These are phyloP conservation scores for Gopherus evgoodei DNA, from an alignment of 2,113 vertebrate genomes.

Conservation along the genomic window DNA sequence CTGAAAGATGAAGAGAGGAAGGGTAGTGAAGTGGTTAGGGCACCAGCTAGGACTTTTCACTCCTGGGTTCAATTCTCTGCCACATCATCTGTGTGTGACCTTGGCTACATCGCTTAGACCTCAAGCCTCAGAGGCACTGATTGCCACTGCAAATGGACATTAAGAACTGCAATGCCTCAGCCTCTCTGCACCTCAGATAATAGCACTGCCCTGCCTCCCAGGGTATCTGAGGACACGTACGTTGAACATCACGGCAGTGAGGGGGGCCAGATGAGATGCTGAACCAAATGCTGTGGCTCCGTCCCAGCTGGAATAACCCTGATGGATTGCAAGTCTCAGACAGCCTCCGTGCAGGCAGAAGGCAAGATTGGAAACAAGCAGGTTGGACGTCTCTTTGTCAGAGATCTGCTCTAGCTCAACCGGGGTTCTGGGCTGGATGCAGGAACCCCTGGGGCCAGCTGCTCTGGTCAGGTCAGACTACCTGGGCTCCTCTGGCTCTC, in stretches of 20 bases:
- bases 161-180: not conserved
- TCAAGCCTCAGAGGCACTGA: not conserved
- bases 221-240: too few relatives aligned
- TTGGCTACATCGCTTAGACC: not conserved
- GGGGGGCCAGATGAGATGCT: too few relatives aligned
- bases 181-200: too few relatives aligned
- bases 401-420: too few relatives aligned
- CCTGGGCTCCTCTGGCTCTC: not conserved
- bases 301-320: not conserved
- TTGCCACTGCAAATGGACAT: not conserved
- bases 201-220: too few relatives aligned
- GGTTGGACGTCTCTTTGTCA: too few relatives aligned
- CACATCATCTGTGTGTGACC: not conserved
- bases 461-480: too few relatives aligned
- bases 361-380: too few relatives aligned
- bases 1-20: not conserved
- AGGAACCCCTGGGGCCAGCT: not conserved
- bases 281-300: too few relatives aligned
- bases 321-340: too few relatives aligned
- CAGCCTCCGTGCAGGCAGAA: not conserved
- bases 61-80: not conserved
- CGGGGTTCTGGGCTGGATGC: too few relatives aligned
- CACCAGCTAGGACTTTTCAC: not conserved
- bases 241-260: too few relatives aligned
- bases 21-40: not conserved